Percentiles rank a stretch among this genome's conserved stretches.
phyloP scores from a whole-genome alignment of 2,113 vertebrate genomes.

The Elgaria multicarinata region DNA sequence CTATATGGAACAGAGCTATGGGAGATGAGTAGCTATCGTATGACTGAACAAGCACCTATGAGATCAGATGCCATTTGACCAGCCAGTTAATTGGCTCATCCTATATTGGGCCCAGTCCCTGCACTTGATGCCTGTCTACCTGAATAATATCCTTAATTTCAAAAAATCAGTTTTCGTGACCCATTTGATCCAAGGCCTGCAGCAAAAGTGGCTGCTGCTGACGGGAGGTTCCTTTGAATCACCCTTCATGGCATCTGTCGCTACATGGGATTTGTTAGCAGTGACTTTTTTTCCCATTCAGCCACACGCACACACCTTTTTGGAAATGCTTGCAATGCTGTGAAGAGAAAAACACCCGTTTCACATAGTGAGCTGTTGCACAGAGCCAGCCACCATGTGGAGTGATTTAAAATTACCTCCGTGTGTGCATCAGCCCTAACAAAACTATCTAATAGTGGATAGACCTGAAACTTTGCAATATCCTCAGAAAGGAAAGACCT shows the following conservation, averaged over 20 bases:
- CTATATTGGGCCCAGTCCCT: neutral
- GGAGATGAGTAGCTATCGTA: neutral
- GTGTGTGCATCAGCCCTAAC: neutral
- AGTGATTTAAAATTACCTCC: neutral
- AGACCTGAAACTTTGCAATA: constrained; percentile 1
- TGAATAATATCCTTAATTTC: neutral
- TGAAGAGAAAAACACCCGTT: constrained; percentile 1
- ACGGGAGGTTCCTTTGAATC: neutral
- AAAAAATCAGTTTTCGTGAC: neutral
- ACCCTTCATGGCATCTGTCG: neutral
- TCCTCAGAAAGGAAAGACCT: neutral
- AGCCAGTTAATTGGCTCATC: neutral
- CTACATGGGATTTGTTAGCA: neutral
- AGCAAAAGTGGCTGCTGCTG: neutral
- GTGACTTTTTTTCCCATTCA: neutral
- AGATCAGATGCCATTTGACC: neutral
- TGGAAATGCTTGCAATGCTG: neutral
- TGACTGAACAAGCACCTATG: neutral
- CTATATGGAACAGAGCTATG: neutral
- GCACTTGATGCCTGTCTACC: neutral
- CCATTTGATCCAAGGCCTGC: neutral
- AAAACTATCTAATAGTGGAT: neutral
- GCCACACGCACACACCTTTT: neutral
- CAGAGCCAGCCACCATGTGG: constrained; percentile 8
- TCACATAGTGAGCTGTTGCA: neutral